Base-by-base conservation (phyloP, 2,797 vertebrate genomes). In the Botia kubotai region DNA sequence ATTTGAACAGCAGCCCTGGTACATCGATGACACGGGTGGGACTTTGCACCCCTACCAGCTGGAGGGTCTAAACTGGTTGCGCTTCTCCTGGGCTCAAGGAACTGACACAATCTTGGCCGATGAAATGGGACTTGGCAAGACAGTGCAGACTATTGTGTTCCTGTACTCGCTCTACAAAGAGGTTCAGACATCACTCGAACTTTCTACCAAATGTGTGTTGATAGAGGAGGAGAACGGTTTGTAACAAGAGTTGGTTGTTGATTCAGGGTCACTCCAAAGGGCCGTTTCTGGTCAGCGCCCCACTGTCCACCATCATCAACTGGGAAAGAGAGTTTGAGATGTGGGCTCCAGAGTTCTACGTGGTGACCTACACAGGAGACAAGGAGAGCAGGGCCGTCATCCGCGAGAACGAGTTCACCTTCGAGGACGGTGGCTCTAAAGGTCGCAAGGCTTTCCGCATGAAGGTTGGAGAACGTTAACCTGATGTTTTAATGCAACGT, bases 261-360 rank as follows among this genome's bases (percentile, higher is more conserved):
- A 48, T 53, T 72, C 88, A 99, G 98, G 98, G 98, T 73, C 98
- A 99, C 86, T 98, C 97, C 0, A 99, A 99, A 86, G 98, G 98
- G 26, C 98, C 98, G 0, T 99, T 96, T 83, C 89, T 99, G 84
- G 98, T 99, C 87, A 99, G 98, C 0, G 98, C 98, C 0, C 98
- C 98, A 0, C 93, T 99, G 58, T 99, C 98, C 87, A 99, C 98
- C 58, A 99, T 99, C 92, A 99, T 99, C 91, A 99, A 99, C 91
- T 99, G 98, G 98, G 98, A 99, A 80, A 93, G 98, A 0, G 98
- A 99, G 85, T 99, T 99, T 62, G 97, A 98, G 93, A 96, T 99
- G 96, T 99, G 98, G 98, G 97, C 98, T 0, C 98, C 98, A 0
- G 97, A 97, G 79, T 98, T 99, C 93, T 98, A 99, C 0, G 97